Evolutionary conservation across 2,797 vertebrate species (phyloP).

Genomic region (Tolypeutes matacus): DNA sequence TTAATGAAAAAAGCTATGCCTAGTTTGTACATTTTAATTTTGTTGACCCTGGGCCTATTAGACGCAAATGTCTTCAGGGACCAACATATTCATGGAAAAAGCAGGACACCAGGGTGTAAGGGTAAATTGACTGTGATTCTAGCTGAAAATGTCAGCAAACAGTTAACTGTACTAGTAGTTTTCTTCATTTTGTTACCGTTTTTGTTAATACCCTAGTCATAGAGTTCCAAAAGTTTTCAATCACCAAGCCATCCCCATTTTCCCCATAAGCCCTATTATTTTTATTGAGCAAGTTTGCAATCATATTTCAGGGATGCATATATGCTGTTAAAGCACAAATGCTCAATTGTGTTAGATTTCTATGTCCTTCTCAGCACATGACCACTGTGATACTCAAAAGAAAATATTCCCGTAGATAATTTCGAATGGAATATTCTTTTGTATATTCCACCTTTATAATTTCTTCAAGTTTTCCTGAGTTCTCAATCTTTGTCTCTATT

Average conservation of each 20-base stretch:
- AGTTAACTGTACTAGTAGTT: not conserved
- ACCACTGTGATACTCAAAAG: not conserved
- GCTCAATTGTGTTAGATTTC: not conserved
- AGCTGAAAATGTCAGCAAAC: not conserved
- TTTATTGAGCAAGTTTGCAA: not conserved
- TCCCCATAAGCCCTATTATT: not conserved
- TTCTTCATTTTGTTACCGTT: not conserved
- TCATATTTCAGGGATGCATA: not conserved
- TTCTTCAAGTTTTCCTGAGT: not conserved
- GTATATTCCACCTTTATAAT: not conserved
- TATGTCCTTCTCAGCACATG: not conserved
- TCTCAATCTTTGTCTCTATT: not conserved
- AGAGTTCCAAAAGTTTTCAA: not conserved
- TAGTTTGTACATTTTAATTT: not conserved
- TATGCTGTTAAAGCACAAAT: not conserved
- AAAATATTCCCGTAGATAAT: not conserved
- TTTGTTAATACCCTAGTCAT: not conserved
- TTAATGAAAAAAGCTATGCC: not conserved
- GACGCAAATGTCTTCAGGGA: not conserved
- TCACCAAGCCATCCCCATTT: not conserved
- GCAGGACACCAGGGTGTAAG: not conserved
- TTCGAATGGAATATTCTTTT: not conserved
- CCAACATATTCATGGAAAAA: not conserved
- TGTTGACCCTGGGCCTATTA: not conserved
- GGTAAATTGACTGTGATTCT: not conserved